These are phyloP conservation scores for Setophaga petechia DNA, from an alignment of 2,113 vertebrate species.

Conservation along the genomic window DNA sequence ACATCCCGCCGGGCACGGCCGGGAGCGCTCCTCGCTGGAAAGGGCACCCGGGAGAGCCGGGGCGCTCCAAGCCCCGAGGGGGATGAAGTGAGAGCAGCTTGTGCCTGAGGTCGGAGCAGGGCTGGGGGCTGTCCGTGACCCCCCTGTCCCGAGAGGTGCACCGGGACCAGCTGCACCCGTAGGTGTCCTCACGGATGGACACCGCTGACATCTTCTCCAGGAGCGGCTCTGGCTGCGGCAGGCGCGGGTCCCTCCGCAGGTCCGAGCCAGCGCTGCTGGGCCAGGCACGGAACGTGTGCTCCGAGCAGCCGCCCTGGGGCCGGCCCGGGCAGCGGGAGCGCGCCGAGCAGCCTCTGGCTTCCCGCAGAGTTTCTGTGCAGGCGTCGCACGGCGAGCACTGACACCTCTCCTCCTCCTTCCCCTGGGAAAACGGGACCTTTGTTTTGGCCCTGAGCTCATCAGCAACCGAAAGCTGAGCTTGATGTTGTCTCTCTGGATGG, in stretches of 20 bases:
- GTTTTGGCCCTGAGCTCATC: slow-evolving; percentile 86
- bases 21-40: background rate
- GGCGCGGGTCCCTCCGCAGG: background rate
- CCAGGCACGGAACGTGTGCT: background rate
- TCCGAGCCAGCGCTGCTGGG: accelerated
- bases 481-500: slow-evolving; percentile 82
- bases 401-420: slow-evolving; percentile 17
- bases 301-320: background rate
- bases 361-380: background rate
- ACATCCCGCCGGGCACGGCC: accelerated
- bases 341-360: background rate
- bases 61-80: background rate
- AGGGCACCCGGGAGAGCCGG: background rate
- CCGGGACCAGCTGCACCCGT: accelerated
- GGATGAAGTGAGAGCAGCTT: background rate
- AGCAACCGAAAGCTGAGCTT: slow-evolving; percentile 82
- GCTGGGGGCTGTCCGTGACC: background rate
- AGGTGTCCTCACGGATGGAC: background rate
- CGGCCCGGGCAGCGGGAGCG: background rate
- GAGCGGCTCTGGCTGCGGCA: background rate
- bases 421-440: background rate
- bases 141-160: background rate
- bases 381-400: accelerated
- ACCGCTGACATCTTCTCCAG: slow-evolving; percentile 14
- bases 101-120: background rate